Conservation (phyloP, 1,140 invertebrate genomes). For the Ceratina japonica region DNA sequence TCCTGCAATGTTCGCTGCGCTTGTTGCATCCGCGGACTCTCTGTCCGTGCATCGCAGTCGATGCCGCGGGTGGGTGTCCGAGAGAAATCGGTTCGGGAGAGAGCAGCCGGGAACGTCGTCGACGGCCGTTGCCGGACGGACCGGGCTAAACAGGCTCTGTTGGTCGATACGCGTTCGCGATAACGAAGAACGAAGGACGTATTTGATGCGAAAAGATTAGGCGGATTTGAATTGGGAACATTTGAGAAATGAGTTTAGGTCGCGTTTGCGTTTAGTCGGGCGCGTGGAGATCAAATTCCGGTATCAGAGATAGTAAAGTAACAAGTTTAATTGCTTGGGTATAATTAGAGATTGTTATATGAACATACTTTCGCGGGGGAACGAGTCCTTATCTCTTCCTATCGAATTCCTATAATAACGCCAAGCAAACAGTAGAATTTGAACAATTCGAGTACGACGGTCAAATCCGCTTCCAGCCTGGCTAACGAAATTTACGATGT, state of each 20-base stretch:
- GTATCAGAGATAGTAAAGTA: too few species aligned
- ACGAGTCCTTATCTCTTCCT: too few species aligned
- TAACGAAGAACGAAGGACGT: not conserved
- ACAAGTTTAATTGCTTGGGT: too few species aligned
- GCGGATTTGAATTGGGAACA: not conserved
- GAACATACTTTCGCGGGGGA: too few species aligned
- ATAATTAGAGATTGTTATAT: too few species aligned
- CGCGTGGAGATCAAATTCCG: too few species aligned
- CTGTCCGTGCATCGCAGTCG: too few species aligned
- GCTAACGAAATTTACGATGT: not conserved
- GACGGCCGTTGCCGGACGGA: too few species aligned
- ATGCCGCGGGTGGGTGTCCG: not conserved
- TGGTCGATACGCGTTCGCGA: not conserved
- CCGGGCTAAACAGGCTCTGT: not conserved
- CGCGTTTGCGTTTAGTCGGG: not conserved
- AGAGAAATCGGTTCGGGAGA: not conserved
- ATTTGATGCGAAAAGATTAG: not conserved
- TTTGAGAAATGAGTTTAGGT: slow-evolving; percentile 2
- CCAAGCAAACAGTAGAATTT: not conserved
- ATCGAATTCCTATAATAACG: not conserved
- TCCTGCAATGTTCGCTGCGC: slow-evolving; percentile 45
- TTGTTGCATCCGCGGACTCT: slow-evolving; percentile 11
- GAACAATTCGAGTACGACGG: not conserved
- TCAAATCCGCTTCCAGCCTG: not conserved
- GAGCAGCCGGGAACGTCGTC: not conserved